Evolutionary conservation across 2,113 vertebrate genomes (phyloP), one percentile per base, ranked within the genome.

Genomic region (Zosterops pallidus): DNA sequence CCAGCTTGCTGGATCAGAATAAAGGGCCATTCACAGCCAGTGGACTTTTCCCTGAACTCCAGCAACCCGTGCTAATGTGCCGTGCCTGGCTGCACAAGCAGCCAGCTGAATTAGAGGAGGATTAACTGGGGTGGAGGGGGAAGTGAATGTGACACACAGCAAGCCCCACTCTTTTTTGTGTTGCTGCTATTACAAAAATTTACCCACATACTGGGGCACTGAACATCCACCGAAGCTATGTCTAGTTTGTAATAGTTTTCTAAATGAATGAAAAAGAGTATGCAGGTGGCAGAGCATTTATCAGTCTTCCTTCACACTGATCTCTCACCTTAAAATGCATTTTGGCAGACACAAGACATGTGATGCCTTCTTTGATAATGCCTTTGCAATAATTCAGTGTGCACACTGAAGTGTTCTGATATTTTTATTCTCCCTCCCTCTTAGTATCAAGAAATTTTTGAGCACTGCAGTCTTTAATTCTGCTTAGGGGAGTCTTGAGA

Each of bases 51-150:
- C 91, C 90, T 94, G 88, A 92, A 60, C 64, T 94, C 86, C 88
- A 94, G 64, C 88, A 93, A 71, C 91, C 90, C 42, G 17, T 96
- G 82, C 68, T 95, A 95, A 96, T 94, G 76, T 80, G 76, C 88
- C 0, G 44, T 96, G 94, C 94, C 83, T 95, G 92, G 76, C 94
- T 89, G 92, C 92, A 75, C 88, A 53, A 62, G 76, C 83, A 81
- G 52, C 74, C 60, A 44, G 76, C n/a, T 95, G 92, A 95, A 95
- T 96, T 96, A 93, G 41, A 71, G 49, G 57, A 78, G 94, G 92
- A 93, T 96, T 94, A 96, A 70, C 76, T 39, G 19, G 9, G 35
- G 3, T 57, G 50, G 47, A 37, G 52, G 22, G 64, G 33, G 14
- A 33, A 18, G 53, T 26, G 24, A 90, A 74, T 68, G 72, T 68